Conservation (phyloP, 2,888 invertebrate species). For the Habrosyne pyritoides region DNA sequence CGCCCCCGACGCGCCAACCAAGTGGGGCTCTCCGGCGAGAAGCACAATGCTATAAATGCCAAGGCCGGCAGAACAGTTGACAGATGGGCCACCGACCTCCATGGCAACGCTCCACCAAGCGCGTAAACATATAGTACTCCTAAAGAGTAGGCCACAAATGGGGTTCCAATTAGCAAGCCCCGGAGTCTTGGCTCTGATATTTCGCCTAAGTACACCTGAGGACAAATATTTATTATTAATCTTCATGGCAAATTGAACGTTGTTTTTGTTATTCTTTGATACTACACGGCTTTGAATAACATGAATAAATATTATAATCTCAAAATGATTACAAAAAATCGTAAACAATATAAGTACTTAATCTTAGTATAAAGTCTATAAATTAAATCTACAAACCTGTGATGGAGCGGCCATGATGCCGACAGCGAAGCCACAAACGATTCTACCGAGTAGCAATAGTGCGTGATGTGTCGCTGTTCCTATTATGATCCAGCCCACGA, state of each 20-base stretch:
- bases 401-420: constrained; percentile 89
- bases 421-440: constrained; percentile 88
- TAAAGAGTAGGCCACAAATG: constrained; percentile 89
- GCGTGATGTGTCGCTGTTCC: constrained; percentile 83
- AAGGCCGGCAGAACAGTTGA: constrained; percentile 84
- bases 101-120: constrained; percentile 86
- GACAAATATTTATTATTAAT: constrained; percentile 18
- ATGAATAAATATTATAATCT: too few relatives aligned
- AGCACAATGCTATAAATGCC: constrained; percentile 84
- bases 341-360: too few relatives aligned
- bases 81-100: constrained; percentile 87
- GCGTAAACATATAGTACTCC: constrained; percentile 90
- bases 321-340: too few relatives aligned
- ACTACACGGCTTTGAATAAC: too few relatives aligned
- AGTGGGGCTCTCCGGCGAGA: constrained; percentile 89
- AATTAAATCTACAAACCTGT: constrained; percentile 84
- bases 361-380: too few relatives aligned
- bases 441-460: constrained; percentile 85
- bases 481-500: constrained; percentile 87
- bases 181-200: constrained; percentile 88
- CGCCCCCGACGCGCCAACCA: constrained; percentile 87
- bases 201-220: constrained; percentile 89
- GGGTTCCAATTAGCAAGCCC: constrained; percentile 87
- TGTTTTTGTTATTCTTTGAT: not conserved
- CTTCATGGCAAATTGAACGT: not conserved